Base-by-base conservation (phyloP, 2,888 invertebrate genomes). In the Leucoptera coffeella region DNA sequence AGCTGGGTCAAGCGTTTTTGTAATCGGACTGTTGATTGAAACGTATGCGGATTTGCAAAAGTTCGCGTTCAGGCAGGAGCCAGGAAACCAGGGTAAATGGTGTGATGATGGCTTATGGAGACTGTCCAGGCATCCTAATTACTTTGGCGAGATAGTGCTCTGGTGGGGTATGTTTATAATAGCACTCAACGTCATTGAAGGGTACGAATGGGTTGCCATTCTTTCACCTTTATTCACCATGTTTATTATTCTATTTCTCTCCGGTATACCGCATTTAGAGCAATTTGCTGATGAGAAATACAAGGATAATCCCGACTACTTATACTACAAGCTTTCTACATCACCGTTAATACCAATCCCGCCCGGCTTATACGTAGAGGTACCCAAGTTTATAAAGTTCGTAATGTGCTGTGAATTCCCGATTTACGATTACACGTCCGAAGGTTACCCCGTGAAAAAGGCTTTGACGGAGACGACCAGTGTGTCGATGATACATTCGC, bases 101-200 rank as follows among this genome's bases (percentile, higher is more conserved):
- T 93, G 93, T 53, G 89, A 91, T 47, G 88, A 87, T 43, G 92
- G 89, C 3, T 58, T 90, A 7, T 94, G 93, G 93, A 77, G 85
- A 20, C 55, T 90, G 22, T 92, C 92, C 0, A 74, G 94, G 32
- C 93, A 94, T 60, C 94, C 94, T 0, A 94, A 94, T 53, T 94
- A 93, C 50, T 93, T 94, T 49, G 94, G 94, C 0, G 94, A 94
- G 64, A 88, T 93, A 8, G 77, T 90, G 1, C 74, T 94, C 10
- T 92, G 94, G 93, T 88, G 92, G 86, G 92, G 94, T 3, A 83
- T 93, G 40, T 93, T 93, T 48, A 80, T 88, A 27, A 85, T 92
- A 51, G 87, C 91, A 1, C 55, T 91, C 17, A 90, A 89, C 48
- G 85, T 92, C 11, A 80, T 93, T 39, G 79, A 83, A 42, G 87